phyloP scores from a whole-genome alignment of 2,113 vertebrate species.

The Ptychochromis oligacanthus region DNA sequence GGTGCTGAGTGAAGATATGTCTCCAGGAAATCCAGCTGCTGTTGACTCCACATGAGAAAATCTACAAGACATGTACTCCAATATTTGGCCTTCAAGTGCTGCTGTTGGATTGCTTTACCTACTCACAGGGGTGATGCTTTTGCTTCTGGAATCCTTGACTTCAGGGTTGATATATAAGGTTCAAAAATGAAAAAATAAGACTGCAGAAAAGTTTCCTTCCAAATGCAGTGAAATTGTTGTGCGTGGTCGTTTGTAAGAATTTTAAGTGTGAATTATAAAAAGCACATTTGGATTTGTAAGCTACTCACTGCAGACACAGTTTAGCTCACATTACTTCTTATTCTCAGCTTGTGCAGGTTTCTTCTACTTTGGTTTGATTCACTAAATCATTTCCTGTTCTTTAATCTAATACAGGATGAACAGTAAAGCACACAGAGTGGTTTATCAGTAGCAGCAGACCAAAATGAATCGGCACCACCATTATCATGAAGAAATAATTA shows the following conservation, averaged over 20 bases:
- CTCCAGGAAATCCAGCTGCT: background rate
- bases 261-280: background rate
- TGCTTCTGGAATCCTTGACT: background rate
- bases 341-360: background rate
- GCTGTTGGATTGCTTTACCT: background rate
- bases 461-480: constrained; percentile 33
- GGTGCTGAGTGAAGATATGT: background rate
- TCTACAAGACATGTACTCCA: background rate
- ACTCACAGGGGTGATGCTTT: background rate
- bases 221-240: background rate
- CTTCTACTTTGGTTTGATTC: background rate
- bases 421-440: constrained; percentile 10
- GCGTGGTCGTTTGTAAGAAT: background rate
- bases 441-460: constrained; percentile 40
- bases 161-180: background rate
- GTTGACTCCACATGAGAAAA: background rate
- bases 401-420: background rate
- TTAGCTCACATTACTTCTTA: accelerated
- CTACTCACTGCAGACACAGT: background rate
- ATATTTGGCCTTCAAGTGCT: background rate
- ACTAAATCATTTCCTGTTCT: background rate
- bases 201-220: background rate
- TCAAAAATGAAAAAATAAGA: background rate
- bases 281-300: background rate
- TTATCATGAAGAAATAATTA: constrained; percentile 45